Evolutionary conservation across 2,113 vertebrate genomes (phyloP), one percentile per base, ranked within the genome.

Genomic region (Ammospiza caudacuta): DNA sequence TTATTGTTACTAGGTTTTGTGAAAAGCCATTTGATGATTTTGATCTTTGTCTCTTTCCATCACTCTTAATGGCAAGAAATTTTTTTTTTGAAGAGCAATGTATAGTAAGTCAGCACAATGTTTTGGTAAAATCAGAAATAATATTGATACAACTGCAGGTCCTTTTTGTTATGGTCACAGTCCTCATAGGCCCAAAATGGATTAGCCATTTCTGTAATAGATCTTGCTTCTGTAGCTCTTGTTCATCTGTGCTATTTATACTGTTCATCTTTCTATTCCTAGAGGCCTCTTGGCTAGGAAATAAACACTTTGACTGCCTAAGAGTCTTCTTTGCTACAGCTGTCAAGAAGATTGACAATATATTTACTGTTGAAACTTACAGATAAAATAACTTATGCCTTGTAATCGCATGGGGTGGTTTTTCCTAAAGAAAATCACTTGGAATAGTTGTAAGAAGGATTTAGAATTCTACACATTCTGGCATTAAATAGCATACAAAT

Each of bases 301-400:
- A 35, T 90, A 83, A 91, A 69, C 31, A 85, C 72, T 84, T 76
- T 0, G 4, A 54, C 83, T 91, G 59, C n/a, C 0, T 81, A 37
- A 77, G 63, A 63, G n/a, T 55, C 23, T 46, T 89, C 58, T 75
- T 75, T 75, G 25, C 49, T 79, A 43, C 74, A 73, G 18, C 66
- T 92, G 70, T 94, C 84, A 91, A 62, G 62, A 76, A 95, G 54
- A 87, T 72, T 78, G 91, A 87, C 83, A 68, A 21, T 78, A n/a
- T 81, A 92, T 93, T 95, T 96, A 77, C 74, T 90, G 80, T 83
- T 89, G 68, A 61, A 93, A 81, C 52, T 83, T 93, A 52, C 11
- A 81, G 51, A 86, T 95, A 69, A 92, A 92, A 68, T 95, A 84
- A 54, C 67, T 83, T 89, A 35, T 25, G 69, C 44, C 58, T 84